Conservation (phyloP, 2,888 invertebrate species). For the Euzetes globulus region DNA sequence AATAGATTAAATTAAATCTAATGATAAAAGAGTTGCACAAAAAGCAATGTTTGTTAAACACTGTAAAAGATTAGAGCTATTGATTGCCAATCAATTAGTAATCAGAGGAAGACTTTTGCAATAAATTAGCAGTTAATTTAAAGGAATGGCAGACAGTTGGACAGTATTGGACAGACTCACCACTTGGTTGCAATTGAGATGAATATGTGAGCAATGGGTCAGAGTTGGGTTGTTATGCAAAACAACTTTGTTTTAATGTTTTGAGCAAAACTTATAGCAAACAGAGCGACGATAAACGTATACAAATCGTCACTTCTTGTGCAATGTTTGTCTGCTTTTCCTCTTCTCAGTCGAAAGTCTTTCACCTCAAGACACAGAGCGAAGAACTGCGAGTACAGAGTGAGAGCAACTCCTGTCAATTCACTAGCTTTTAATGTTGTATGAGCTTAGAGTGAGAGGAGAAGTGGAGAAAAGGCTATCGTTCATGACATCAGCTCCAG, state of each 20-base stretch:
- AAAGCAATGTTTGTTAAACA: neutral
- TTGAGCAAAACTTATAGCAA: neutral
- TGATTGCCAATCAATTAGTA: neutral
- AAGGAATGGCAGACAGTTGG: neutral
- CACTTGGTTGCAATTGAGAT: neutral
- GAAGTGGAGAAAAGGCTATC: neutral
- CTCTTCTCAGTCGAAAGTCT: constrained; percentile 4
- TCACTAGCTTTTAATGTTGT: constrained; percentile 14
- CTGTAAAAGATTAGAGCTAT: neutral
- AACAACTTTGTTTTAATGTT: neutral
- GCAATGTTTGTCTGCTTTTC: neutral
- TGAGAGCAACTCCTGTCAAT: constrained; percentile 20
- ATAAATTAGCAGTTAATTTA: neutral
- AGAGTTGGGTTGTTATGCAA: neutral
- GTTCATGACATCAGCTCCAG: constrained; percentile 10
- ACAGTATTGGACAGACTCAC: neutral
- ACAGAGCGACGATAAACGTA: constrained; percentile 1
- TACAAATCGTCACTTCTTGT: constrained; percentile 17
- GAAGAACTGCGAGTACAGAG: neutral
- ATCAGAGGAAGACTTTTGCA: neutral
- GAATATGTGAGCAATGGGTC: neutral
- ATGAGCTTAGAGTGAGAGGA: neutral
- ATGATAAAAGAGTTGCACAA: neutral
- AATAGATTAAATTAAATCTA: neutral
- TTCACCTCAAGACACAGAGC: constrained; percentile 23